Base-by-base conservation (phyloP, 2,888 invertebrate genomes). In the Pristionchus mayeri region DNA sequence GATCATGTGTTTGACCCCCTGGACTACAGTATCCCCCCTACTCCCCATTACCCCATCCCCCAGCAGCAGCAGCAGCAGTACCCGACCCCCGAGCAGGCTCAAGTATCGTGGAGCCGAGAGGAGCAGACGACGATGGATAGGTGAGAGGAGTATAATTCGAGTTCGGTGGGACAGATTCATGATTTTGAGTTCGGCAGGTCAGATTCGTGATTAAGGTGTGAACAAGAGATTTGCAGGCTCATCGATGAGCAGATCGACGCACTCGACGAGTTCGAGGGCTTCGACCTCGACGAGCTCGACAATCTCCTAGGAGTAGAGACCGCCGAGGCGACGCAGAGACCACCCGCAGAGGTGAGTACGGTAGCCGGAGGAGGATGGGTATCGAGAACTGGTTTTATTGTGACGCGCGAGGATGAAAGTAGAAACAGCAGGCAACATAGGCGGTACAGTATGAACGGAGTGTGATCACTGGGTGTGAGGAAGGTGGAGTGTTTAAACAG, bases 281-380 rank as follows among this genome's bases (percentile, higher is more conserved):
- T 80, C 57, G 80, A 80, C 48, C 80, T 80, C 13, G 80, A 80
- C 40, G 57, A 13, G 24, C n/a, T 80, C 11, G 80, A 80, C 27
- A 18, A 21, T 9, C 37, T 80, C 18, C 80, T 80, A 6, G 27
- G 27, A 37, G 54, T 13, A 60, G 80, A 80, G 57, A 2, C 0
- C 16, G 37, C 34, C 24, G 6, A 78, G 24, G 24, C 50, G 78
- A 13, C 21, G 30, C 34, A 3, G 63, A 11, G 4, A 18, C 21
- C 50, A 2, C 50, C n/a, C 9, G n/a, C 4, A 27, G 54, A 80
- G 54, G 52, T 27, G 40, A 34, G 79, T 67, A 34, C 7, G 37
- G 67, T 11, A 67, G 27, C 11, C 37, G 34, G 30, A 34, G 67
- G 18, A 34, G 18, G 27, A 16, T 7, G 37, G 27, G 30, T 34